Base-by-base conservation (phyloP, 2,888 invertebrate species). In the Nomada flava region DNA sequence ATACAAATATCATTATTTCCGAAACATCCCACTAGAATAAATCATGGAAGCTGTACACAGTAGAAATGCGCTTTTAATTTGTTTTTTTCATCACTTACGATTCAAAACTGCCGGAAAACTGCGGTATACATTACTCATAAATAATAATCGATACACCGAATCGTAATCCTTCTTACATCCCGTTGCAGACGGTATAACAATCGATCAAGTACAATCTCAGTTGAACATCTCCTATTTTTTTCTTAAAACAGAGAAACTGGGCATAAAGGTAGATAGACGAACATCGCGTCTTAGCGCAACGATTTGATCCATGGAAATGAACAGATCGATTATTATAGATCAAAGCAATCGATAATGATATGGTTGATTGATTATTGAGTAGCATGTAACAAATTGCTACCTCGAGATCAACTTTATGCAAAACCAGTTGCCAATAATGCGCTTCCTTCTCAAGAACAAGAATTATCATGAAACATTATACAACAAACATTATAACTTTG, bases 361-460 rank as follows among this genome's bases (percentile, higher is more conserved):
- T 29, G 73, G 75, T 79, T 65, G 42, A 71, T 73, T 75, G 84
- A 88, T 90, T 86, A 85, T 84, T 70, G 76, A 75, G 69, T 85
- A 82, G 74, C 86, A 79, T 44, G 18, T 52, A 63, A 59, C 62
- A 87, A 84, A 87, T 87, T 84, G 71, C 29, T 76, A 83, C 76
- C 68, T 59, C 65, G 11, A 18, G 67, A 23, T n/a, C 63, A 23
- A 42, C 13, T 42, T 87, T 83, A 26, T 83, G 60, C 11, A 42
- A 85, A 87, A 87, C 36, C 73, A 15, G n/a, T 57, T 23, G 50
- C 18, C 52, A 20, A 62, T 20, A 18, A 20, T 11, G 29, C 26
- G 29, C n/a, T 50, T 52, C 26, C 26, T 26, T 2, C 26, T 26
- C 2, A 2, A 26, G 26, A n/a, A 7, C 26, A n/a, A 20, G 23